A percentile compares a stretch with the other conserved stretches of the same genome.
Conservation (phyloP, 1,140 invertebrate species). For the Cydia splendana region DNA sequence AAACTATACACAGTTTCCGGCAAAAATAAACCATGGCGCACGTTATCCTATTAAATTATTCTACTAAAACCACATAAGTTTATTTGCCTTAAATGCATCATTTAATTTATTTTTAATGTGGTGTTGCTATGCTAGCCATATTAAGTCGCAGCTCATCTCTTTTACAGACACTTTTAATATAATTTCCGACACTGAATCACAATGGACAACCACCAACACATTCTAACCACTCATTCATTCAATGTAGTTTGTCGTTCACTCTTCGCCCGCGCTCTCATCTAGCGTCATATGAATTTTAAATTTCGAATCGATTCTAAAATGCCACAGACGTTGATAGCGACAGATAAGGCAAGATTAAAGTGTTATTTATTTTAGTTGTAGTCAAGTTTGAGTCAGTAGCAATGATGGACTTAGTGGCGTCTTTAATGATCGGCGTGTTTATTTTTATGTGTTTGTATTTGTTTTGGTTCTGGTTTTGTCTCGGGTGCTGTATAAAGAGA, state of each 20-base stretch:
- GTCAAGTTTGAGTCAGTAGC: background rate
- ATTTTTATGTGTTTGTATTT: conserved; percentile 65
- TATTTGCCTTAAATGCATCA: no score
- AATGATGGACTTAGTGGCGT: conserved; percentile 58
- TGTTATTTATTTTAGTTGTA: conserved; percentile 20
- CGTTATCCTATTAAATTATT: no score
- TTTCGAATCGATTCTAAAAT: conserved; percentile 15
- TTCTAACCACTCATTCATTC: background rate
- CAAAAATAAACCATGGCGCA: no score
- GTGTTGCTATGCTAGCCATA: background rate
- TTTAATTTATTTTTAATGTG: no score
- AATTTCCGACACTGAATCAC: conserved; percentile 2
- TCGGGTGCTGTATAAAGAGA: conserved; percentile 52
- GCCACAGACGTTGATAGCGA: background rate
- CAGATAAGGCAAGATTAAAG: conserved; percentile 13
- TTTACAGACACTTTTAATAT: background rate
- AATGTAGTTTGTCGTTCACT: background rate
- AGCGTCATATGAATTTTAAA: background rate
- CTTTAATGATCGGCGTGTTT: conserved; percentile 52
- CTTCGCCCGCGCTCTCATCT: background rate
- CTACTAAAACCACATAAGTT: no score
- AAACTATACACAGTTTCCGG: no score
- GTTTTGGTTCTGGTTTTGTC: conserved; percentile 73
- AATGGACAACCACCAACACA: conserved; percentile 10
- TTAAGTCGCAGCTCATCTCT: background rate